phyloP scores from a whole-genome alignment of 1,140 invertebrate genomes.

The Hesperophylax magnus region DNA sequence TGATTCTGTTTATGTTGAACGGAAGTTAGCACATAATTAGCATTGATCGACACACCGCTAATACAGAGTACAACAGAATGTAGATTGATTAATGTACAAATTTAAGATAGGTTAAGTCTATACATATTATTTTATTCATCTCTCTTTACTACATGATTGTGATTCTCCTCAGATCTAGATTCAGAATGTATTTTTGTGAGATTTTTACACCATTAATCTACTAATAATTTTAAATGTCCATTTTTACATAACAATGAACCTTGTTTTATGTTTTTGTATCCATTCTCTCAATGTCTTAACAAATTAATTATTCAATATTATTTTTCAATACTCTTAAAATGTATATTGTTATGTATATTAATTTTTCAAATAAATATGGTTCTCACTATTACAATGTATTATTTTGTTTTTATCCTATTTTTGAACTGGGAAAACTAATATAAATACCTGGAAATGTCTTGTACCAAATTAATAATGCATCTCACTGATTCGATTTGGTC shows the following conservation, averaged over 20 bases:
- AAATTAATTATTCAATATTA: constrained; percentile 1
- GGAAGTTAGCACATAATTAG: no score
- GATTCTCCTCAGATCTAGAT: background rate
- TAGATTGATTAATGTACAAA: constrained; percentile 23
- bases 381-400: constrained; percentile 6
- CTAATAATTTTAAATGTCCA: constrained; percentile 2
- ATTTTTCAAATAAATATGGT: constrained; percentile 27
- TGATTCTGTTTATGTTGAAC: no score
- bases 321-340: constrained; percentile 14
- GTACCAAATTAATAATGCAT: no score
- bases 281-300: background rate
- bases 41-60: no score
- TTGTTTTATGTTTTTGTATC: background rate
- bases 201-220: background rate
- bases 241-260: background rate
- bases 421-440: background rate
- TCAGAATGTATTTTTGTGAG: background rate
- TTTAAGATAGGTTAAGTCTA: background rate
- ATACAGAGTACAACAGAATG: constrained; percentile 8
- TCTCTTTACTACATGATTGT: background rate
- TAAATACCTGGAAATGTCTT: no score
- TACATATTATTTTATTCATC: background rate
- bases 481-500: no score
- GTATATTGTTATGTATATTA: constrained; percentile 10
- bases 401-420: background rate